Base-by-base conservation (phyloP, 2,113 vertebrate genomes). In the Leucosticte australis region DNA sequence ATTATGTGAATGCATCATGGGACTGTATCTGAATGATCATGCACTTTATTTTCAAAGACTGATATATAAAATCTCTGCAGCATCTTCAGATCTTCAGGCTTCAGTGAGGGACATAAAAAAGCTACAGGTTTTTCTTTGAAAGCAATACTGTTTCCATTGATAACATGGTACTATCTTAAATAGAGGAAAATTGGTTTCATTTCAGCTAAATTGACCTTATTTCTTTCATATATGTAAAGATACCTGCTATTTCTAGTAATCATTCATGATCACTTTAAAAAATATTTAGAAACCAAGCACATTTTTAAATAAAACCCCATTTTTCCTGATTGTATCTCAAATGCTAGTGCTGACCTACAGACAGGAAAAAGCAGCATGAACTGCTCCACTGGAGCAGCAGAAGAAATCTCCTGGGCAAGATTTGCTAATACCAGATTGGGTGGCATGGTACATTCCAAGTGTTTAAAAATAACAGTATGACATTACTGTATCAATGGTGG, bases 381-480 rank as follows among this genome's bases (percentile, higher is more conserved):
- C 39, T 59, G 30, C 71, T 93, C 27, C 37, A 52, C 21, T 42
- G 73, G 12, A 75, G 52, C 39, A 89, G 73, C 47, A 89, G 69
- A 78, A 94, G 73, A 74, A 62, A 83, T 52, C 1, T 15, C 44
- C 62, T 56, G 37, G 65, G 55, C 24, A 59, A 75, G 71, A 42
- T 41, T 77, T 83, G 56, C 33, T 90, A 83, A 81, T 63, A 75
- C 28, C 37, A 87, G 74, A 79, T 69, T 92, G 87, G 57, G 69
- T 91, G 69, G 77, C 83, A 39, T 53, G 69, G 44, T 87, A 27
- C 0, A 0, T 84, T 94, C 73, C 69, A 91, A 67, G 64, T 17
- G 81, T 93, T 95, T 97, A 95, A 96, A 96, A 95, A 95, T 94
- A 96, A 89, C 92, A 89, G 55, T 50, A 39, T 95, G 94, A 94